phyloP scores from a whole-genome alignment of 2,888 invertebrate genomes.

The Loripinus fragilis region DNA sequence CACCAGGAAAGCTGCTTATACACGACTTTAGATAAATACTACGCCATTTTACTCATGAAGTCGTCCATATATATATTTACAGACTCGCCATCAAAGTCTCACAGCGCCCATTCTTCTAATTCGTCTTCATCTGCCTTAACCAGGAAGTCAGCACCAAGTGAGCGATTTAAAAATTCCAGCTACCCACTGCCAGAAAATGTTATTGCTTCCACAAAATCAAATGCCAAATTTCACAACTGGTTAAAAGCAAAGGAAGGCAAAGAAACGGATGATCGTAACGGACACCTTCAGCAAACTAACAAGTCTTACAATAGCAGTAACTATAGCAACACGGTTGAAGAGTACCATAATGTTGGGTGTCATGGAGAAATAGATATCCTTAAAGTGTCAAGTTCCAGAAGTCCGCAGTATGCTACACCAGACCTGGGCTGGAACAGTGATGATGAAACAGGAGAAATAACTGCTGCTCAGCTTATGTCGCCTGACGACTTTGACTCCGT shows the following conservation, averaged over 20 bases:
- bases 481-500: slow-evolving; percentile 67
- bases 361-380: slow-evolving; percentile 54
- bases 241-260: slow-evolving; percentile 54
- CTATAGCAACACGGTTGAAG: slow-evolving; percentile 40
- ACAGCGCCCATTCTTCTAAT: not conserved
- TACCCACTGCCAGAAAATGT: not conserved
- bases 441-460: slow-evolving; percentile 55
- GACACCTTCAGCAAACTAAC: not conserved
- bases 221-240: slow-evolving; percentile 67
- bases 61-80: not conserved
- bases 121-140: not conserved
- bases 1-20: no score
- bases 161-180: not conserved
- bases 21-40: no score
- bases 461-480: slow-evolving; percentile 58
- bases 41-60: no score
- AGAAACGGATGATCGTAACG: slow-evolving; percentile 19
- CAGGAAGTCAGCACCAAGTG: not conserved
- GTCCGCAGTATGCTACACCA: slow-evolving; percentile 62
- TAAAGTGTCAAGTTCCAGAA: slow-evolving; percentile 56
- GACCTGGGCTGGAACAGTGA: slow-evolving; percentile 59
- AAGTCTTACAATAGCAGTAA: slow-evolving; percentile 28
- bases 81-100: not conserved
- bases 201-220: slow-evolving; percentile 49
- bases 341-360: slow-evolving; percentile 35